phyloP scores from a whole-genome alignment of 2,113 vertebrate genomes.

The Rynchops niger region DNA sequence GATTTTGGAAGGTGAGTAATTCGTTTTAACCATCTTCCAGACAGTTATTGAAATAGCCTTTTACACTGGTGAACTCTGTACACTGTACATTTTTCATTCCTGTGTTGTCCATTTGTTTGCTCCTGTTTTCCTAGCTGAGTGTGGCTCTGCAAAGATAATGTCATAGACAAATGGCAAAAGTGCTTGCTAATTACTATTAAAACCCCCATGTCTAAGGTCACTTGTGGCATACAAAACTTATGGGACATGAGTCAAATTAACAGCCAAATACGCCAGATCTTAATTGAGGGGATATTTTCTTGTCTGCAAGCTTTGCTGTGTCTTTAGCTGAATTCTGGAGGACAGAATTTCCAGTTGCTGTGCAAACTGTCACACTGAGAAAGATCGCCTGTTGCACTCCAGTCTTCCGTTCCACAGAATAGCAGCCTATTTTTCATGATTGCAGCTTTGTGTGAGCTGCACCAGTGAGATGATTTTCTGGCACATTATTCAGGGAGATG shows the following conservation, averaged over 20 bases:
- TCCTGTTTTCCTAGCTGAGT: not conserved
- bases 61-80: not conserved
- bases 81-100: conserved; percentile 21
- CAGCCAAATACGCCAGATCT: not conserved
- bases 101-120: conserved; percentile 2
- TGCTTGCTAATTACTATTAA: conserved; percentile 29
- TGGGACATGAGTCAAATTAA: not conserved
- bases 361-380: conserved; percentile 35
- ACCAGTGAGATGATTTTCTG: not conserved
- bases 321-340: conserved; percentile 4
- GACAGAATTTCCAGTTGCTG: conserved; percentile 8
- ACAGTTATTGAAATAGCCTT: conserved; percentile 38
- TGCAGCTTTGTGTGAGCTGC: conserved; percentile 13
- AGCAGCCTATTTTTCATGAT: conserved; percentile 33
- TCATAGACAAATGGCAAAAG: conserved; percentile 12
- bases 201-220: not conserved
- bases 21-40: conserved; percentile 22
- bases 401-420: not conserved
- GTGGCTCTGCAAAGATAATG: not conserved
- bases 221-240: not conserved
- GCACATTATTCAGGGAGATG: conserved; percentile 5
- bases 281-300: not conserved
- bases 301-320: not conserved
- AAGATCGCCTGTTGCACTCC: conserved; percentile 21
- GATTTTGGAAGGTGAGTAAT: conserved; percentile 15